These are phyloP conservation scores for Lynx canadensis DNA, from an alignment of 2,113 vertebrate genomes.

Conservation along the genomic window DNA sequence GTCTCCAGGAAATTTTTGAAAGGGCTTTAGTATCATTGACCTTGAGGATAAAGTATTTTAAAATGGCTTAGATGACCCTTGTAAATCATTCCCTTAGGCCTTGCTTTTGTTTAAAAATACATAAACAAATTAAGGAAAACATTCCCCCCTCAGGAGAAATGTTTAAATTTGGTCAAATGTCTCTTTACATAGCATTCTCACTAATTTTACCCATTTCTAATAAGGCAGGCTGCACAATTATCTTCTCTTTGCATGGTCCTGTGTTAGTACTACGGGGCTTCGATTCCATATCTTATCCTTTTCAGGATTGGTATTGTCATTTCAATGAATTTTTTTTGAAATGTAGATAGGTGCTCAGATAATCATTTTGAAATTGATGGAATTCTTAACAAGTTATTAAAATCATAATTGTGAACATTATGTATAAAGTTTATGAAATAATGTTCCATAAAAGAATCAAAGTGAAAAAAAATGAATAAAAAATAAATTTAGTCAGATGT, in stretches of 20 bases:
- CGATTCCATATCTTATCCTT: background rate
- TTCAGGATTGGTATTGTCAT: background rate
- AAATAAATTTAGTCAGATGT: constrained; percentile 23
- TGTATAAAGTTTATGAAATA: background rate
- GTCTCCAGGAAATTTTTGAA: constrained; percentile 31
- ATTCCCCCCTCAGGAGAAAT: background rate
- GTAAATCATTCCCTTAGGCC: constrained; percentile 34
- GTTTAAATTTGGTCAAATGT: constrained; percentile 29
- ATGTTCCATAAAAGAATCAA: background rate
- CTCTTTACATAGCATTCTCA: background rate
- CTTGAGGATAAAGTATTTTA: background rate
- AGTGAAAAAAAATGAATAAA: background rate
- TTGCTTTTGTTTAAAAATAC: constrained; percentile 58
- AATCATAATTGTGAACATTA: background rate
- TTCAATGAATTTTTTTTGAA: background rate
- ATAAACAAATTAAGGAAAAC: background rate
- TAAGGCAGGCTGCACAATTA: background rate
- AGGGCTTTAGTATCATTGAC: background rate
- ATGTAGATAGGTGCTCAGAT: background rate
- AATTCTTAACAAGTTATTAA: background rate
- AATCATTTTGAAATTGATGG: background rate
- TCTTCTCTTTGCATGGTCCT: background rate
- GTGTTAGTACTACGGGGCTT: background rate
- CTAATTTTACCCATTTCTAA: background rate
- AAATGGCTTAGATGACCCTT: constrained; percentile 24